These are phyloP conservation scores for Xanthorhoe designata DNA, from an alignment of 2,888 invertebrate genomes.

Conservation along the genomic window DNA sequence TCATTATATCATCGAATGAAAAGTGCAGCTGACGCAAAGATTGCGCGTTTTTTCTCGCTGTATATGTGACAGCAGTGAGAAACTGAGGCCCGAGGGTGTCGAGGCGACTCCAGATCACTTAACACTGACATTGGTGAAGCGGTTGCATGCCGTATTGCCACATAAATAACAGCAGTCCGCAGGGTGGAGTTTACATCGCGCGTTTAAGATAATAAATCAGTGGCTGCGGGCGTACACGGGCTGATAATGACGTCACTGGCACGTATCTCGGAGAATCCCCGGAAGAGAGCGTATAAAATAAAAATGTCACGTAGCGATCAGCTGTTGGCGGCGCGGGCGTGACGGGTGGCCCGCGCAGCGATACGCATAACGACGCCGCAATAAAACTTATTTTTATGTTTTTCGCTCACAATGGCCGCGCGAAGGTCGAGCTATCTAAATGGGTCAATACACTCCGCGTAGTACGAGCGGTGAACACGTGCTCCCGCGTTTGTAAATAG, in stretches of 20 bases:
- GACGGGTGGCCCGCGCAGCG: slow-evolving; percentile 74
- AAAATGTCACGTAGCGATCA: slow-evolving; percentile 86
- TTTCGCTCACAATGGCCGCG: slow-evolving; percentile 86
- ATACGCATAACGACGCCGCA: slow-evolving; percentile 85
- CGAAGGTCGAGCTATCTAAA: slow-evolving; percentile 86
- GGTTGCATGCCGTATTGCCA: slow-evolving; percentile 48
- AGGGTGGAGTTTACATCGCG: slow-evolving; percentile 64
- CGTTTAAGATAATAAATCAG: slow-evolving; percentile 80
- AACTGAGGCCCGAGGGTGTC: slow-evolving; percentile 47
- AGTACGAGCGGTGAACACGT: slow-evolving; percentile 83
- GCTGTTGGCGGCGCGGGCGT: slow-evolving; percentile 78
- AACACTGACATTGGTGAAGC: slow-evolving; percentile 65
- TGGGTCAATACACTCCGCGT: slow-evolving; percentile 85
- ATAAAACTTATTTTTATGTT: slow-evolving; percentile 86
- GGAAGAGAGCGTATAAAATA: slow-evolving; percentile 85
- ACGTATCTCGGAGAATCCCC: slow-evolving; percentile 84
- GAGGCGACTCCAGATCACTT: slow-evolving; percentile 53
- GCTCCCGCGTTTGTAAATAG: slow-evolving; percentile 85
- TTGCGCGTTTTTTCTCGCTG: slow-evolving; percentile 35
- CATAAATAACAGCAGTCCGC: slow-evolving; percentile 69
- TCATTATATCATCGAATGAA: slow-evolving; percentile 46
- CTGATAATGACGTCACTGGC: slow-evolving; percentile 83
- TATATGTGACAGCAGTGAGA: slow-evolving; percentile 24
- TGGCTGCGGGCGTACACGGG: slow-evolving; percentile 68
- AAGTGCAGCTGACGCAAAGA: slow-evolving; percentile 48